These are phyloP conservation scores for Euphonia xanthogaster DNA, from an alignment of 2,797 vertebrate genomes.

Conservation along the genomic window DNA sequence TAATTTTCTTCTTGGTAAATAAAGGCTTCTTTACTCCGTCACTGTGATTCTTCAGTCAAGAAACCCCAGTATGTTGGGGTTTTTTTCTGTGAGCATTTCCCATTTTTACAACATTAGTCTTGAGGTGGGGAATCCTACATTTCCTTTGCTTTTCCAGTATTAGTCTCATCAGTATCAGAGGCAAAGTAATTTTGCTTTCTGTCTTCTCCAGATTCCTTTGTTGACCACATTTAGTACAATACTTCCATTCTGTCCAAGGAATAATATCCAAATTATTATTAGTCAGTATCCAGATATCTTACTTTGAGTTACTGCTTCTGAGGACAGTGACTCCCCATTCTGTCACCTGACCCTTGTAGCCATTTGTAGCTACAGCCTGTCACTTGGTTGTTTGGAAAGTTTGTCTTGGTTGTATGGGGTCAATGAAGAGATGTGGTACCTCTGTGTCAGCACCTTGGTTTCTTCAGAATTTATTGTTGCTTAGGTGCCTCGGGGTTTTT, in stretches of 20 bases:
- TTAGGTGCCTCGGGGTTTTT: neutral
- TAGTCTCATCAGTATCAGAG: neutral
- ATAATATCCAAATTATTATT: neutral
- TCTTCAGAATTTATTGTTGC: neutral
- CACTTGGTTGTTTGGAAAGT: neutral
- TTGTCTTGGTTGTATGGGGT: neutral
- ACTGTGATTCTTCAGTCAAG: neutral
- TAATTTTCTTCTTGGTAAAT: neutral
- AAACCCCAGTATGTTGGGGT: fast-evolving
- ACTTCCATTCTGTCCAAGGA: neutral
- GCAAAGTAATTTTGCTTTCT: neutral
- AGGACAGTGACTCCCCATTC: neutral
- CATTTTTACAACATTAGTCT: neutral
- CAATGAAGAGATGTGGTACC: neutral
- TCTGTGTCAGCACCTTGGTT: neutral
- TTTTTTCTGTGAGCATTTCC: neutral
- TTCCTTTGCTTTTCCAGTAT: neutral
- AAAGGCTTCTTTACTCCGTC: neutral
- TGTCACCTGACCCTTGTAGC: neutral
- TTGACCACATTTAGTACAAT: neutral
- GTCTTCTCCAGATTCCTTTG: neutral
- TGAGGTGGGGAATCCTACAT: neutral
- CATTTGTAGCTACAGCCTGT: neutral
- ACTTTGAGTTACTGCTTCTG: neutral
- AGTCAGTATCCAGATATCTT: neutral